Evolutionary conservation across 2,888 invertebrate species (phyloP).

Genomic region (Pimpla rufipes): DNA sequence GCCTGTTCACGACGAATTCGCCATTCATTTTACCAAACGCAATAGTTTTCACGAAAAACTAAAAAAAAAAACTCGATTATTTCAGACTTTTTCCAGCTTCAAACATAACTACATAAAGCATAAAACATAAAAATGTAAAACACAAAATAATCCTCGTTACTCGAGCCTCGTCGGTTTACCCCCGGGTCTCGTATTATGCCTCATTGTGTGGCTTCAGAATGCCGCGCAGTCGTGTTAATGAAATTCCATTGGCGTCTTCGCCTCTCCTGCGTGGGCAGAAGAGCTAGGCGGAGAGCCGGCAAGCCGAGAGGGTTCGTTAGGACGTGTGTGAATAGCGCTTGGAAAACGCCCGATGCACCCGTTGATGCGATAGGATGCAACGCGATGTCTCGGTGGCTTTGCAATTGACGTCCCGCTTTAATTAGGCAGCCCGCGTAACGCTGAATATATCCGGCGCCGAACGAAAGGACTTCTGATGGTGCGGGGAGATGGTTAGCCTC

Average conservation of each 20-base stretch:
- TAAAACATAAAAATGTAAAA: too few relatives aligned
- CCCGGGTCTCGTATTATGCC: background rate
- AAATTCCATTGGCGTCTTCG: slow-evolving; percentile 39
- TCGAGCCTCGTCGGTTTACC: too few relatives aligned
- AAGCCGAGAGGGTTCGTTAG: slow-evolving; percentile 41
- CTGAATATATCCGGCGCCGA: background rate
- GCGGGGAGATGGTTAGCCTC: too few relatives aligned
- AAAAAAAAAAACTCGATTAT: too few relatives aligned
- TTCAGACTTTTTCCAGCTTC: too few relatives aligned
- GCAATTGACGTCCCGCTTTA: slow-evolving; percentile 35
- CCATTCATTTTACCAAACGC: too few relatives aligned
- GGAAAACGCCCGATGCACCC: slow-evolving; percentile 36
- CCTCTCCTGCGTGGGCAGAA: background rate
- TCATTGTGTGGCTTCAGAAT: background rate
- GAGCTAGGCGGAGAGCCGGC: background rate
- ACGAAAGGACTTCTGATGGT: slow-evolving; percentile 25
- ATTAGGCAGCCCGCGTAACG: slow-evolving; percentile 30
- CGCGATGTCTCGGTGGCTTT: slow-evolving; percentile 16
- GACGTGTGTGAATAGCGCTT: slow-evolving; percentile 58
- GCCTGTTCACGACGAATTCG: too few relatives aligned
- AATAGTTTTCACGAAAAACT: too few relatives aligned
- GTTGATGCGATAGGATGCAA: slow-evolving; percentile 26
- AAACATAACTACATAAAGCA: too few relatives aligned
- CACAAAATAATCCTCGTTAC: too few relatives aligned
- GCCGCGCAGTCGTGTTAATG: slow-evolving; percentile 15